Base-by-base conservation (phyloP, 2,797 vertebrate species). In the Lateolabrax maculatus region DNA sequence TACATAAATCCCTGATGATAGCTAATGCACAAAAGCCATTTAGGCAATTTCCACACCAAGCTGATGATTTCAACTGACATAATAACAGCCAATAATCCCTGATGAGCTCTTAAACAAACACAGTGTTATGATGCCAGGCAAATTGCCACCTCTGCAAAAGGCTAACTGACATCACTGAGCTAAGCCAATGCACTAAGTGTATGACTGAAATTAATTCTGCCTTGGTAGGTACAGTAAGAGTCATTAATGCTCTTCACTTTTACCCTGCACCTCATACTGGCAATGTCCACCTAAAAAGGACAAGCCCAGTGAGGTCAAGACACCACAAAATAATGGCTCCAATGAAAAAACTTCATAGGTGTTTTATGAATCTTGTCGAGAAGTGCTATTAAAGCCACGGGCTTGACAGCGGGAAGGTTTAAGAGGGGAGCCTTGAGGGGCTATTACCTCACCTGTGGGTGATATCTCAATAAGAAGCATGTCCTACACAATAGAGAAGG, bases 71-170 rank as follows among this genome's bases (percentile, higher is more conserved):
- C 75, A 67, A 74, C 79, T 79, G 84, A 86, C 85, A 89, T 84
- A 89, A 85, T 80, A 84, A 80, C 83, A 86, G 65, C 62, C 80
- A 84, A 85, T 85, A 90, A 90, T 87, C 84, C 60, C 76, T 23
- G 79, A 89, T 89, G 83, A 90, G 89, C 89, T 81, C 77, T 83
- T 83, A 70, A 80, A 84, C 77, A 93, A 91, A 91, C 81, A 90
- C 65, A 58, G 61, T 84, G 84, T 84, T 69, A 84, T 84, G 77
- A 84, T 80, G 60, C 76, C 75, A 76, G 70, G 70, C 74, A 84
- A 84, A 87, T 9, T 86, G 80, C 71, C 71, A 74, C 75, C 72
- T 84, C 62, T 53, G 61, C 71, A 69, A 77, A 76, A 34, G 64
- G 43, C 71, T 71, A 76, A 71, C 61, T 83, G 84, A 83, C 70